Evolutionary conservation across 2,113 vertebrate species (phyloP), one percentile per base, ranked within the genome.

Genomic region (Chiloscyllium plagiosum): DNA sequence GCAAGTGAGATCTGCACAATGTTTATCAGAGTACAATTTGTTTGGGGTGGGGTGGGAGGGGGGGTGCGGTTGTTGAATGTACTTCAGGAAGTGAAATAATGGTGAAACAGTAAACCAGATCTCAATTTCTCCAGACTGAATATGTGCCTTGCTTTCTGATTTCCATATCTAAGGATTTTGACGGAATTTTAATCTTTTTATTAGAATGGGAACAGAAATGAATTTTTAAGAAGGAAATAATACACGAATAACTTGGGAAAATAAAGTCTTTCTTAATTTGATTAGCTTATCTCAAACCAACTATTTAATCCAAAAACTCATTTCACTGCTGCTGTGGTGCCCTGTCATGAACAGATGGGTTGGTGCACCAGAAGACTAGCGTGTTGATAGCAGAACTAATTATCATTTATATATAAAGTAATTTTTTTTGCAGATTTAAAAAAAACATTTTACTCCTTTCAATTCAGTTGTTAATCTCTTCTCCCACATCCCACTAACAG

Each of bases 151-250:
- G 80, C 42, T 37, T 83, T 83, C 37, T 22, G 17, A 83, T 83
- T 83, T 83, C n/a, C 80, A 83, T 22, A 42, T 83, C 80, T 83
- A 37, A 83, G 37, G 80, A 4, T 42, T 83, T 42, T 42, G 80
- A 83, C 80, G 20, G 37, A 83, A 83, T 42, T 83, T 47, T 83
- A 83, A 83, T 83, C 80, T 47, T 47, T 47, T 83, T 83, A 83
- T 83, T 83, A 37, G 37, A 83, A 83, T 47, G 17, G 80, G 37
- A 19, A 83, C 80, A 83, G 80, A 83, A 83, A 42, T 83, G 37
- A 83, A 83, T 83, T 83, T 83, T 83, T 83, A 83, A 42, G 80
- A 83, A 42, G 80, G 37, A 83, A 83, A 83, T 83, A 83, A 83
- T 83, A 83, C n/a, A 42, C 15, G 80, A 83, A 83, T 83, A 83